These are phyloP conservation scores for Anodontia alba DNA, from an alignment of 2,888 invertebrate genomes.

Conservation along the genomic window DNA sequence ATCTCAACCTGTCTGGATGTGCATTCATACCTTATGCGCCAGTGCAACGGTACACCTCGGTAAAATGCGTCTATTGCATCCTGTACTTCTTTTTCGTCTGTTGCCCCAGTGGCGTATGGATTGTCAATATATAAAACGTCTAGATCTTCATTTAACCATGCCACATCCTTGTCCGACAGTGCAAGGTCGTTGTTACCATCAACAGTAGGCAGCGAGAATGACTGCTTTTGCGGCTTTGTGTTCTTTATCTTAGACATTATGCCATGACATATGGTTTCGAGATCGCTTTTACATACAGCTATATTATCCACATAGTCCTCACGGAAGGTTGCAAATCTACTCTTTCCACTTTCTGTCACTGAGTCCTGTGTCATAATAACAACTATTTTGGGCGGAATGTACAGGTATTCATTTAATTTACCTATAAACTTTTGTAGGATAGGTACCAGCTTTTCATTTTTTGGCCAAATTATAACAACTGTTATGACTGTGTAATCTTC, in stretches of 20 bases:
- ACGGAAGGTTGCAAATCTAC: background rate
- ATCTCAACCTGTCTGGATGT: conserved; percentile 47
- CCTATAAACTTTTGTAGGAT: conserved; percentile 10
- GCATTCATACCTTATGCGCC: conserved; percentile 55
- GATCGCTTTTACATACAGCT: background rate
- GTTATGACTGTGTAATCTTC: conserved; percentile 50
- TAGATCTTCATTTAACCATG: conserved; percentile 58
- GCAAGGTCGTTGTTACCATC: background rate
- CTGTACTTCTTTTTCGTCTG: conserved; percentile 36
- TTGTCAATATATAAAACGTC: conserved; percentile 57
- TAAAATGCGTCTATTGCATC: conserved; percentile 58
- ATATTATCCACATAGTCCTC: background rate
- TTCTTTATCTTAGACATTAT: background rate
- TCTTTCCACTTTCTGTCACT: background rate
- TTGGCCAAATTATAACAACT: conserved; percentile 57
- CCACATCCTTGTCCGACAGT: conserved; percentile 43
- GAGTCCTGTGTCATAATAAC: background rate
- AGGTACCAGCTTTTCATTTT: background rate
- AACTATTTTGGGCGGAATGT: background rate
- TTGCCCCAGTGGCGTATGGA: conserved; percentile 24
- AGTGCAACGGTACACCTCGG: conserved; percentile 62
- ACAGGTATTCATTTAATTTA: background rate
- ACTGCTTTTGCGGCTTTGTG: background rate
- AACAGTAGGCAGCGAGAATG: conserved; percentile 26
- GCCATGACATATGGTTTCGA: background rate